These are phyloP conservation scores for Punctoribates punctum DNA, from an alignment of 2,888 invertebrate species.

Conservation along the genomic window DNA sequence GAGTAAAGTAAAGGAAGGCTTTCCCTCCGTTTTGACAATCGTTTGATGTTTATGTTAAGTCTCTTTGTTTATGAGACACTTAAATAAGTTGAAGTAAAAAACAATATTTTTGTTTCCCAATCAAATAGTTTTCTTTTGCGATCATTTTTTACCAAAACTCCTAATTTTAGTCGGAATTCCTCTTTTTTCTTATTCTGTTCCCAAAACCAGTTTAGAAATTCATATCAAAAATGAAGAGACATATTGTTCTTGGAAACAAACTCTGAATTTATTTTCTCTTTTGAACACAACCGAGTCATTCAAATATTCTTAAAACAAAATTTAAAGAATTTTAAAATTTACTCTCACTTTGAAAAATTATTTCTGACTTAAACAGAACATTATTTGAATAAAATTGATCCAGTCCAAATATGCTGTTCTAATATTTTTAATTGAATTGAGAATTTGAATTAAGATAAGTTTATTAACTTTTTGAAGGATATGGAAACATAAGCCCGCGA, in stretches of 20 bases:
- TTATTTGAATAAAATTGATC: too few species aligned
- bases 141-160: not conserved
- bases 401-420: too few species aligned
- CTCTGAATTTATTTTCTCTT: not conserved
- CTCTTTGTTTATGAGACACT: conserved; percentile 1
- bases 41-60: conserved; percentile 3
- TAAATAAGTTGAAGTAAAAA: not conserved
- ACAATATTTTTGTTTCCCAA: too few species aligned
- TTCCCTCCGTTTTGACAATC: not conserved
- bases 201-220: too few species aligned
- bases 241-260: not conserved
- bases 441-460: not conserved
- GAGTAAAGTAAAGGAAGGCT: not conserved
- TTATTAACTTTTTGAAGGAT: conserved; percentile 45
- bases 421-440: too few species aligned
- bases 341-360: too few species aligned
- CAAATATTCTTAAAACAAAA: too few species aligned
- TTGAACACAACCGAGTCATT: too few species aligned
- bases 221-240: too few species aligned
- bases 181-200: too few species aligned
- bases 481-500: conserved; percentile 48
- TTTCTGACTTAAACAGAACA: too few species aligned
- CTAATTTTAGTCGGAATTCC: not conserved
- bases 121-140: not conserved
- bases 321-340: too few species aligned